Evolutionary conservation across 2,888 invertebrate species (phyloP), one percentile per base, ranked within the genome.

Genomic region (Lacanobia oleracea): DNA sequence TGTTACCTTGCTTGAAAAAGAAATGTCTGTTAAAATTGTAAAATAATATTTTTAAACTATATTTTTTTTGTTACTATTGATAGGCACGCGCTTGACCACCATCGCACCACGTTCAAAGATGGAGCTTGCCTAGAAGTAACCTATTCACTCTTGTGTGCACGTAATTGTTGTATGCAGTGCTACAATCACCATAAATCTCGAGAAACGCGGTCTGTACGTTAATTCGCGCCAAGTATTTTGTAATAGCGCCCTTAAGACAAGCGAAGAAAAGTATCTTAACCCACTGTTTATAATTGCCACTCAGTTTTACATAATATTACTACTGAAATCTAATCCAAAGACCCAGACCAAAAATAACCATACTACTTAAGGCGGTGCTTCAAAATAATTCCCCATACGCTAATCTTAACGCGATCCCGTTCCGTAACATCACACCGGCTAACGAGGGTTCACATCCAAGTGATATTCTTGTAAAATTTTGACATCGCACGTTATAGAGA

Each of bases 381-480:
- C 48, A 57, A 63, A 63, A 77, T 72, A 68, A 76, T 72, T 72
- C 50, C 37, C 54, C 23, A 37, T 72, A 81, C 65, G 67, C 65
- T 66, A 67, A 81, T 81, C 81, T 75, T 18, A 71, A 75, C 63
- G 66, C 21, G 65, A 81, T 78, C 70, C 66, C 70, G 27, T 71
- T 68, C n/a, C 48, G 5, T 23, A 40, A 63, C 45, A 56, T 82
- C 62, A 43, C 72, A 33, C 50, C 21, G 69, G 56, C 57, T 75
- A 79, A 85, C 76, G 74, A 82, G 85, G 85, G 76, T 75, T 61
- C 56, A 33, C 59, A 14, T 61, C 63, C 76, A 79, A 84, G 76
- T 79, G 83, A 84, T 84, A 85, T 86, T 82, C 87, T 84, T 82
- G 85, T 86, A 86, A 89, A 88, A 84, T 88, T 85, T 83, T 87